These are phyloP conservation scores for Sebastiscus tertius DNA, from an alignment of 2,797 vertebrate species.

Conservation along the genomic window DNA sequence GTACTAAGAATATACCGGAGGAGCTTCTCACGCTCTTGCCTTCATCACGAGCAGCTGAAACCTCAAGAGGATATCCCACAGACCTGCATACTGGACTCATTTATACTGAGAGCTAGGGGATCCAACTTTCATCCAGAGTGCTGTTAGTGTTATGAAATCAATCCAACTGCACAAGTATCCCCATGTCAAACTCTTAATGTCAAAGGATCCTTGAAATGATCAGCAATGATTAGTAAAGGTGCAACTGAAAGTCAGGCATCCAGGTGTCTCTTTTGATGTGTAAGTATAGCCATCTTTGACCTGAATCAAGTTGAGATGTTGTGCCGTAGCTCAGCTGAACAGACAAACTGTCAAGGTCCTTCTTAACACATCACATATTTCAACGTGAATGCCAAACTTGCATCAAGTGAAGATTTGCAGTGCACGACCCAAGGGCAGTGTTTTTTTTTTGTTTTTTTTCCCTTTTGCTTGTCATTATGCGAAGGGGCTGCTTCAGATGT, in stretches of 20 bases:
- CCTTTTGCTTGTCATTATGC: neutral
- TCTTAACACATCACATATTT: conserved; percentile 14
- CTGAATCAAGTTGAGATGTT: neutral
- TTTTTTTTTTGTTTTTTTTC: conserved; percentile 1
- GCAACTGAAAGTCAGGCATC: neutral
- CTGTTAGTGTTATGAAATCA: neutral
- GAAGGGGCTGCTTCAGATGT: conserved; percentile 12
- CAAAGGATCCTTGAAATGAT: neutral
- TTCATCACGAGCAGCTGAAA: conserved; percentile 30
- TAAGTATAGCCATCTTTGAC: conserved; percentile 5
- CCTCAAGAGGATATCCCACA: conserved; percentile 22
- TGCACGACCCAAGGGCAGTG: neutral
- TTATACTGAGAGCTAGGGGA: neutral
- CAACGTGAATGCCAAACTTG: neutral
- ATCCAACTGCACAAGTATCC: neutral
- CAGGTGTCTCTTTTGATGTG: neutral
- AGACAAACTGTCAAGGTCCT: neutral
- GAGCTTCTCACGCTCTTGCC: conserved; percentile 52
- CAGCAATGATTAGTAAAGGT: neutral
- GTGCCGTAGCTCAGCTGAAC: neutral
- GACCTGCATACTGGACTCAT: conserved; percentile 34
- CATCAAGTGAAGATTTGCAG: conserved; percentile 2
- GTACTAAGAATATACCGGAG: conserved; percentile 55
- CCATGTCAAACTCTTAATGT: neutral
- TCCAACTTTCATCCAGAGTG: neutral